Evolutionary conservation across 1,140 invertebrate genomes (phyloP).

Genomic region (Gryllus bimaculatus): DNA sequence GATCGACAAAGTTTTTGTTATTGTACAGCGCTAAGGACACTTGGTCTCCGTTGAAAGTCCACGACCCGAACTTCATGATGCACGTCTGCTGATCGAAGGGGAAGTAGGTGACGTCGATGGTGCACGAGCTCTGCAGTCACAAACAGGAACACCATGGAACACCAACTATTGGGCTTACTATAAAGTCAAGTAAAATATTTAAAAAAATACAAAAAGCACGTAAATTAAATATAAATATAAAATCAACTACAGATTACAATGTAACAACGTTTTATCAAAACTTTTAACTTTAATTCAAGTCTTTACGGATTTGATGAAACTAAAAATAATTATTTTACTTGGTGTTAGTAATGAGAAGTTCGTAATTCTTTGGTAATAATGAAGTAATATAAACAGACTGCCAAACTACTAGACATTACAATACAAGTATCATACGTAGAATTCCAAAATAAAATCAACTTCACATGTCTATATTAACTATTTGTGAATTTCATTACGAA

Average conservation of each 20-base stretch:
- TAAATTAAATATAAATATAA: background rate
- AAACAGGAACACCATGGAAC: background rate
- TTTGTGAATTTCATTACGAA: too few species aligned
- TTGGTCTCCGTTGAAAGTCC: conserved; percentile 98
- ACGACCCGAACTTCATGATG: conserved; percentile 98
- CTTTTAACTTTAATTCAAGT: too few species aligned
- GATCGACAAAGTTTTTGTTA: conserved; percentile 88
- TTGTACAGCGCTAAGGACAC: conserved; percentile 89
- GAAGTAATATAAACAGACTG: too few species aligned
- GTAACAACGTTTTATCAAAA: too few species aligned
- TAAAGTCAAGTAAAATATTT: background rate
- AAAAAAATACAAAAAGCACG: background rate
- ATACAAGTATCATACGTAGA: too few species aligned
- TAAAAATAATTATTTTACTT: too few species aligned
- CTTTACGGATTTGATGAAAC: too few species aligned
- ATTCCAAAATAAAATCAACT: too few species aligned
- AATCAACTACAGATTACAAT: background rate
- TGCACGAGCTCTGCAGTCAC: conserved; percentile 82
- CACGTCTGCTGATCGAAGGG: conserved; percentile 99
- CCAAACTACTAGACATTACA: too few species aligned
- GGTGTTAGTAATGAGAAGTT: too few species aligned
- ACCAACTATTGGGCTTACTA: background rate
- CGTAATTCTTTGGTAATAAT: too few species aligned
- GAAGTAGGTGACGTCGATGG: conserved; percentile 97
- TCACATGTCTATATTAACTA: too few species aligned